Conservation (phyloP, 2,113 vertebrate species). For the Amia ocellicauda region DNA sequence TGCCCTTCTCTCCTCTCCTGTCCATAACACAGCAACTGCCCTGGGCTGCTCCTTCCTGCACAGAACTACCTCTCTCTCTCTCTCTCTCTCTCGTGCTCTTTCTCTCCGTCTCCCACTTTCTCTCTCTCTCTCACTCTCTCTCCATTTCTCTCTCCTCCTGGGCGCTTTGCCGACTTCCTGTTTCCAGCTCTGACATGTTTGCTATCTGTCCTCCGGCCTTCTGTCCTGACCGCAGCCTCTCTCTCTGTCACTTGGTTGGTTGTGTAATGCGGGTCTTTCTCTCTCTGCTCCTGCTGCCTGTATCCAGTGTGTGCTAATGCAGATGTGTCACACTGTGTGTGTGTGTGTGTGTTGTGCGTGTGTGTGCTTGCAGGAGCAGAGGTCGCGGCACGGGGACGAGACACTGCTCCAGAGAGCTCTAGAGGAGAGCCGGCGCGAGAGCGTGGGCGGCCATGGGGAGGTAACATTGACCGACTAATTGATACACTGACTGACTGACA, state of each 20-base stretch:
- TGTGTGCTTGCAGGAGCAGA: slow-evolving; percentile 71
- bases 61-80: too few relatives aligned
- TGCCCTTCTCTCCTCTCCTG: neutral
- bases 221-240: neutral
- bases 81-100: neutral
- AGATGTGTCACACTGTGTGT: too few relatives aligned
- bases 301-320: slow-evolving; percentile 1
- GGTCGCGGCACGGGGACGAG: slow-evolving; percentile 75
- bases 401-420: slow-evolving; percentile 62
- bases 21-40: neutral
- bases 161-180: slow-evolving; percentile 45
- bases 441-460: slow-evolving; percentile 62
- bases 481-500: too few relatives aligned
- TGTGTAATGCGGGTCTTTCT: neutral
- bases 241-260: neutral
- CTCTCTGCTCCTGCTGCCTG: neutral
- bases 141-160: neutral
- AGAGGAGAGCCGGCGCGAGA: slow-evolving; percentile 60
- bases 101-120: neutral
- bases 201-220: neutral
- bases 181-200: slow-evolving; percentile 45
- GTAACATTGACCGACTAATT: slow-evolving; percentile 65
- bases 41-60: neutral
- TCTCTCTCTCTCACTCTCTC: neutral
- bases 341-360: too few relatives aligned